Evolutionary conservation across 2,888 invertebrate genomes (phyloP).

Genomic region (Eupithecia pulchellata): DNA sequence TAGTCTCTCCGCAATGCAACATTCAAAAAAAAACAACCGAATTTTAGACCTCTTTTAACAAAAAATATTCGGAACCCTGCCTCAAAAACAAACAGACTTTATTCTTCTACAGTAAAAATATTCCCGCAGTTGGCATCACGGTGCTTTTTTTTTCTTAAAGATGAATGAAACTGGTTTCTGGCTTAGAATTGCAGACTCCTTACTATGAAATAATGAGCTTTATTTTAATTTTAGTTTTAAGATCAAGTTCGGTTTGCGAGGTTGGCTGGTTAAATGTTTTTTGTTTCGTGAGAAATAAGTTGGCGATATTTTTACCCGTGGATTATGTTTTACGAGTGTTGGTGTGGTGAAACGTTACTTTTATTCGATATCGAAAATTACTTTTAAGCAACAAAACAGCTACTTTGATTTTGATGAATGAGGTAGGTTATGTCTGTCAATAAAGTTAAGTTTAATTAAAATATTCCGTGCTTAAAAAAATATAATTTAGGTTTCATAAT

Average conservation of each 20-base stretch:
- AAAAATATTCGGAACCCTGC: conserved; percentile 23
- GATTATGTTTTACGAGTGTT: neutral
- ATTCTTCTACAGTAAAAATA: conserved; percentile 14
- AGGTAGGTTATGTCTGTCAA: too few relatives aligned
- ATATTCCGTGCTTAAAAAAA: too few relatives aligned
- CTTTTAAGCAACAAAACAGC: neutral
- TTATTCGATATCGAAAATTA: neutral
- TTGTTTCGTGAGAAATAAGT: conserved; percentile 3
- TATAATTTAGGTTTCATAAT: too few relatives aligned
- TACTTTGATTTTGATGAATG: too few relatives aligned
- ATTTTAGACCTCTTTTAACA: neutral
- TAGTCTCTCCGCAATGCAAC: neutral
- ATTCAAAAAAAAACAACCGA: neutral
- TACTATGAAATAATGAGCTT: conserved; percentile 39
- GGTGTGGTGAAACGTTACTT: too few relatives aligned
- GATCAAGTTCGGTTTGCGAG: conserved; percentile 7
- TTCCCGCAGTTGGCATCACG: conserved; percentile 17
- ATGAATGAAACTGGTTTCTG: conserved; percentile 45
- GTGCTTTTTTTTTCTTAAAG: conserved; percentile 35
- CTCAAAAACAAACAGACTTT: conserved; percentile 4
- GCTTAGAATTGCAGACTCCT: conserved; percentile 31
- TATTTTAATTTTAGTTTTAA: conserved; percentile 26
- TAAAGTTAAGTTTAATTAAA: too few relatives aligned
- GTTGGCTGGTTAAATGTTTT: neutral
- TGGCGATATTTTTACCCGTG: neutral